Conservation (phyloP, 92 coral and sea anemone genomes). For the Meandrina meandrites region DNA sequence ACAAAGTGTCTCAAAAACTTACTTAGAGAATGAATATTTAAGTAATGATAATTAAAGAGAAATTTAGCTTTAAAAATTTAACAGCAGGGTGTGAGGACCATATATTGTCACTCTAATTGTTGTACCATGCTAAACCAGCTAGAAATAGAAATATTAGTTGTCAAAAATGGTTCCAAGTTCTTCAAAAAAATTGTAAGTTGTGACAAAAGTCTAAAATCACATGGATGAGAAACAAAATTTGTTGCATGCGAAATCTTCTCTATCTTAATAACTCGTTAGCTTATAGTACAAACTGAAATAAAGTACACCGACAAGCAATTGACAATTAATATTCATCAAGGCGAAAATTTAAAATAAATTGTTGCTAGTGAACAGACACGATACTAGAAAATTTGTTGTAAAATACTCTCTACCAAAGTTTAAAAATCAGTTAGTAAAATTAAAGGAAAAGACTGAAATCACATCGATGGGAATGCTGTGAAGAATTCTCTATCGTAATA, state of each 20-base stretch:
- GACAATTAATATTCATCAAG: background rate
- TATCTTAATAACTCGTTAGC: background rate
- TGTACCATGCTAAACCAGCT: background rate
- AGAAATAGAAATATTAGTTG: no score
- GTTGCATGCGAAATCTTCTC: no score
- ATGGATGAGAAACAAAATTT: no score
- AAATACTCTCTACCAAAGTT: no score
- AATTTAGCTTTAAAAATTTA: background rate
- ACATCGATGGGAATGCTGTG: no score
- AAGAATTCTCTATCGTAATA: no score
- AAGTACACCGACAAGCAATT: background rate
- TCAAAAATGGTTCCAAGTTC: background rate
- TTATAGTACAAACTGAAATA: background rate
- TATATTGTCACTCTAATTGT: background rate
- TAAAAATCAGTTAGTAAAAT: no score
- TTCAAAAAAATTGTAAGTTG: no score
- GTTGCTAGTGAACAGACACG: background rate
- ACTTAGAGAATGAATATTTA: background rate
- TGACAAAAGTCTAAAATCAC: no score
- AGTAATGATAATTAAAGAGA: background rate
- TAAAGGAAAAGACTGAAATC: no score
- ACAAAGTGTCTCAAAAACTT: background rate
- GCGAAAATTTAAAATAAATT: background rate
- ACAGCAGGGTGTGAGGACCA: background rate
- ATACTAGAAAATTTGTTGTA: no score